These are phyloP conservation scores for Frankliniella intonsa DNA, from an alignment of 2,888 invertebrate genomes.

Conservation along the genomic window DNA sequence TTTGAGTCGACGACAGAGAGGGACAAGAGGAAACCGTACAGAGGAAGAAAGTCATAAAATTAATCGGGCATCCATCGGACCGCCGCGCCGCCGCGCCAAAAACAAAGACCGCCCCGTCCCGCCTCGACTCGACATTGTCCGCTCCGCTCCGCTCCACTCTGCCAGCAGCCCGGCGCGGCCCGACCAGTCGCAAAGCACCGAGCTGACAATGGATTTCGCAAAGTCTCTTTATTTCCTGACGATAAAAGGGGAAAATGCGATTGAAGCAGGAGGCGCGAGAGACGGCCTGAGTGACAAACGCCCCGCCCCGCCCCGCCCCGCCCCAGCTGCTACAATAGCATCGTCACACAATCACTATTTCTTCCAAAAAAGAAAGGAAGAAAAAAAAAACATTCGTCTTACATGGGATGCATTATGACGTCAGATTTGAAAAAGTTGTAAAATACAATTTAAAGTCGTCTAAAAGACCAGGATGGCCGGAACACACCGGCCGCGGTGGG, in stretches of 20 bases:
- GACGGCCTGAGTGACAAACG: no score
- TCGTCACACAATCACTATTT: no score
- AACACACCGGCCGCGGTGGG: no score
- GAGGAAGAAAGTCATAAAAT: conserved; percentile 7
- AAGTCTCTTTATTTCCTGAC: conserved; percentile 23
- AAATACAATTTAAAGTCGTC: no score
- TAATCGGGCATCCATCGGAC: not conserved
- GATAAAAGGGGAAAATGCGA: conserved; percentile 18
- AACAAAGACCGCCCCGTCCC: not conserved
- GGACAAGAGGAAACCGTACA: not conserved
- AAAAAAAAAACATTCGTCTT: no score
- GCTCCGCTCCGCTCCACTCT: not conserved
- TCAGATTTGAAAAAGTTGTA: no score
- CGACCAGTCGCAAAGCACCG: not conserved
- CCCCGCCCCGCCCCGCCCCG: no score
- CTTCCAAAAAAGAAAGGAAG: no score
- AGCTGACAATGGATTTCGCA: conserved; percentile 4
- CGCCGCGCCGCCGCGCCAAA: not conserved
- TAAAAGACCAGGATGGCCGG: no score
- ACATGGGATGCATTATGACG: no score
- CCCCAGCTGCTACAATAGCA: no score
- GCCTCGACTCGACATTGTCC: not conserved
- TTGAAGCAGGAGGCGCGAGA: not conserved
- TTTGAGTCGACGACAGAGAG: not conserved
- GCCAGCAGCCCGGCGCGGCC: not conserved